Percentiles rank a stretch among this genome's conserved stretches.
Evolutionary conservation across 2,113 vertebrate species (phyloP).

Genomic region (Rhodinocichla rosea): DNA sequence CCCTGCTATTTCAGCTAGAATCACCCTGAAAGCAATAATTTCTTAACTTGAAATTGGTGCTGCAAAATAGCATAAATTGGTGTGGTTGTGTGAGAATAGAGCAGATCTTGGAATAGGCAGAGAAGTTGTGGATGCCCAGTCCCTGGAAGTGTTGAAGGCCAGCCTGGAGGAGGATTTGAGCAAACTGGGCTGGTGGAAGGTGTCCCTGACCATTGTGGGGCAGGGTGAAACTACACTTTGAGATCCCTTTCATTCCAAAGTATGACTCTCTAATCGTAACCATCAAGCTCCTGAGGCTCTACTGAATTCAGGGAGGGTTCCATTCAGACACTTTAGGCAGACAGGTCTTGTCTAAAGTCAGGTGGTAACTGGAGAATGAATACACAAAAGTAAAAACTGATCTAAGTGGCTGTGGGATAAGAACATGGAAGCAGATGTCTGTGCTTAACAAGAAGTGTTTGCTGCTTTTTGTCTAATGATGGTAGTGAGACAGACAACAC

Average conservation of each 20-base stretch:
- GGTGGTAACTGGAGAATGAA: background rate
- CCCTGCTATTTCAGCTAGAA: constrained; percentile 10
- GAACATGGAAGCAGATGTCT: background rate
- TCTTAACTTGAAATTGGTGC: background rate
- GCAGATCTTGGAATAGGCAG: background rate
- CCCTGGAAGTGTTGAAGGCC: background rate
- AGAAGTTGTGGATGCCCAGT: background rate
- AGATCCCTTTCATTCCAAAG: background rate
- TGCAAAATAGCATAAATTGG: background rate
- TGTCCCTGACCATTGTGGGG: background rate
- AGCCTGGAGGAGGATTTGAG: background rate
- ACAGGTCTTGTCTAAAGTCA: background rate
- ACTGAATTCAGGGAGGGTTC: background rate
- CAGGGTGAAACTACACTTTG: background rate
- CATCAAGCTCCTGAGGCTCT: background rate
- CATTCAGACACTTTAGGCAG: background rate
- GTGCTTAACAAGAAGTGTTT: background rate
- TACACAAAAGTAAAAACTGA: background rate
- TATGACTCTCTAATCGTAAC: background rate
- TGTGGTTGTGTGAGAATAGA: background rate
- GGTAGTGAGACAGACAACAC: background rate
- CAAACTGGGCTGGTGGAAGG: background rate
- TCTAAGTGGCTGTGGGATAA: background rate
- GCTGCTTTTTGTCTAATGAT: background rate
- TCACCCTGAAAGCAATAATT: background rate